Conservation (phyloP, 2,888 invertebrate species). For the Orchesella flavescens region DNA sequence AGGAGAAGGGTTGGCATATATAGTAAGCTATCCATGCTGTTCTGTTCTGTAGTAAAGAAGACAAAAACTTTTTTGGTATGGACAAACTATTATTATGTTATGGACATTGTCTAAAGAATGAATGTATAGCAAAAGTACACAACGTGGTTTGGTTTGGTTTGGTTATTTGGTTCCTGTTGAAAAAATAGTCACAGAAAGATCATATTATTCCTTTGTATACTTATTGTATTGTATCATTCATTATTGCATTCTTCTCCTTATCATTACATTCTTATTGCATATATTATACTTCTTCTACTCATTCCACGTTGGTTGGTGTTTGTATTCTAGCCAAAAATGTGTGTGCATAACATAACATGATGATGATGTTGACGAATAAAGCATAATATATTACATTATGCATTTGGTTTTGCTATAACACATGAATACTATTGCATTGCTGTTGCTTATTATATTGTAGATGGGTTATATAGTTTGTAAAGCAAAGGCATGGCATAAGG, state of each 20-base stretch:
- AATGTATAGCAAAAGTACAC: neutral
- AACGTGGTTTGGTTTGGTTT: slow-evolving; percentile 55
- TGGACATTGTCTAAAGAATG: neutral
- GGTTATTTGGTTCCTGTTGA: slow-evolving; percentile 53
- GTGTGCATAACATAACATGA: neutral
- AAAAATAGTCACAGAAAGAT: slow-evolving; percentile 35
- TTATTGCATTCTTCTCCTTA: neutral
- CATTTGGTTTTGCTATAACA: neutral
- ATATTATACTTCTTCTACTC: neutral
- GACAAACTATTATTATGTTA: neutral
- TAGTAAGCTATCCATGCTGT: neutral
- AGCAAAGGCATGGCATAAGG: slow-evolving; percentile 31
- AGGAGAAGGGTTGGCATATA: slow-evolving; percentile 24
- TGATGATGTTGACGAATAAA: no score
- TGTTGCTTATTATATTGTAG: neutral
- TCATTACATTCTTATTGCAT: no score
- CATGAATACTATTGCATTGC: neutral
- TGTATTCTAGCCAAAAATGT: no score
- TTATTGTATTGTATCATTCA: neutral
- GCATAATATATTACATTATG: no score
- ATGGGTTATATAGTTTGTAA: neutral
- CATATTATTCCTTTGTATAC: neutral
- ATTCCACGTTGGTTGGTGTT: neutral
- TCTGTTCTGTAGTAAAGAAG: neutral
- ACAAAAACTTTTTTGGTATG: slow-evolving; percentile 6